Evolutionary conservation across 2,888 invertebrate genomes (phyloP), one percentile per base, ranked within the genome.

Genomic region (Poecilobothrus nobilitatus): DNA sequence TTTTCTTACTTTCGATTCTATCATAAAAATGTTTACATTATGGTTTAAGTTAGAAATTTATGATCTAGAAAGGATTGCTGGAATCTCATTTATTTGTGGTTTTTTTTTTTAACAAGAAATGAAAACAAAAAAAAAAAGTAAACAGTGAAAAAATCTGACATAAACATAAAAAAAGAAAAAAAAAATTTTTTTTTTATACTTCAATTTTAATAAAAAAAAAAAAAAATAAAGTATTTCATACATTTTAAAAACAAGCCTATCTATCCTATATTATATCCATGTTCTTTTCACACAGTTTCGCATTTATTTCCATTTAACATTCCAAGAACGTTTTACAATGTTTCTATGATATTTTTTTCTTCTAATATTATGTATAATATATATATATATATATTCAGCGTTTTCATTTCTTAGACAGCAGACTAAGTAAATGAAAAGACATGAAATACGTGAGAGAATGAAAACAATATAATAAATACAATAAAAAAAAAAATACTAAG

Each of bases 31-130:
- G n/a, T 53, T 53, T 53, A 53, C 53, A 53, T 53, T 53, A 53
- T 15, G 53, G 53, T 53, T 53, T 12, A 15, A n/a, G n/a, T 15
- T 53, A 53, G 53, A 53, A 53, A 53, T 53, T 53, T 53, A 53
- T 53, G 53, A 53, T 8, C 53, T 53, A 18, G 53, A 53, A 53
- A 53, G 53, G 53, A 53, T 53, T 53, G 53, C 5, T 53, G 53
- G 53, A 53, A 53, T 53, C 53, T 53, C 53, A 53, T 53, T 53
- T 53, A 53, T 53, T 53, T 53, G 53, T 53, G 53, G 53, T 53
- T 53, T 53, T 44, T 34, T 34, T 34, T 34, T 53, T 53, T 18
- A 53, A 53, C 53, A 12, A 53, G 53, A 53, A 27, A 41, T 41
- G 41, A 41, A 41, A 53, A 18, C n/a, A 18, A n/a, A 53, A 53